These are phyloP conservation scores for Lucilia cuprina DNA, from an alignment of 1,140 invertebrate species.

Conservation along the genomic window DNA sequence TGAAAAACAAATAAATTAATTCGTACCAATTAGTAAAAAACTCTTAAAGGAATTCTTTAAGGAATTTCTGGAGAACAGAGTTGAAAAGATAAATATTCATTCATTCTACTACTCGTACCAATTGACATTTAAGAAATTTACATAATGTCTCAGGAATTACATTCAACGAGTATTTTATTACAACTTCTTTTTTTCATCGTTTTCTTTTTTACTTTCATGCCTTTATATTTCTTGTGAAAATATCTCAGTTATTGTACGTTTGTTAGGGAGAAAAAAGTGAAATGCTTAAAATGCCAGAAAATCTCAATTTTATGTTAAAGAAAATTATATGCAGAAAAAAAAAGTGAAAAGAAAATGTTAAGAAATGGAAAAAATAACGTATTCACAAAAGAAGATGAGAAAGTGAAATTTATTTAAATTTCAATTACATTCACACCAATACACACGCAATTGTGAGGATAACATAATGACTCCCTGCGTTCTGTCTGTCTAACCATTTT, in stretches of 20 bases:
- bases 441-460: background rate
- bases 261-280: background rate
- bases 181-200: background rate
- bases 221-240: no score
- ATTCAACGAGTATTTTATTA: background rate
- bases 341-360: background rate
- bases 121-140: background rate
- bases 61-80: no score
- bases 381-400: background rate
- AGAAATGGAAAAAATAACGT: background rate
- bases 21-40: background rate
- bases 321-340: background rate
- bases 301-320: background rate
- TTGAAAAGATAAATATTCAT: background rate
- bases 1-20: background rate
- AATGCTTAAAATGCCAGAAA: background rate
- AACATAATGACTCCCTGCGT: background rate
- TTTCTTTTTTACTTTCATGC: background rate
- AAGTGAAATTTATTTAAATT: slow-evolving; percentile 27
- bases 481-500: background rate
- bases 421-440: slow-evolving; percentile 25
- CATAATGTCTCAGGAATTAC: background rate
- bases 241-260: no score
- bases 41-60: no score
- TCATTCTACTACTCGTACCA: background rate